phyloP scores from a whole-genome alignment of 2,113 vertebrate species.

The Coregonus clupeaformis region DNA sequence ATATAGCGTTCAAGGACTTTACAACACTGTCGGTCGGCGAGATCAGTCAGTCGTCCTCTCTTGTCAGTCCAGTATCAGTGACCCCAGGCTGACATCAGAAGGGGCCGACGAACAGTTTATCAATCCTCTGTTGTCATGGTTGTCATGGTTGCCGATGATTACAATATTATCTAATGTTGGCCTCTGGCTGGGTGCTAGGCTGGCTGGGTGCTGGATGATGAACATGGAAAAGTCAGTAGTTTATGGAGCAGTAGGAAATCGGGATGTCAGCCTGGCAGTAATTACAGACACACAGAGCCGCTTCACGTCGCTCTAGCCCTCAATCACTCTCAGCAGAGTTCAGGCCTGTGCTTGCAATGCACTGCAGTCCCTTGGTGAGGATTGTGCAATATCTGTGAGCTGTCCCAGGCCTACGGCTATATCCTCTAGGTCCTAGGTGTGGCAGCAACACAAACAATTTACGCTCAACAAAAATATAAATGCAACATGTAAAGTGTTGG shows the following conservation, averaged over 20 bases:
- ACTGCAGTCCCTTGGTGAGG: neutral
- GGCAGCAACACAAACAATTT: constrained; percentile 4
- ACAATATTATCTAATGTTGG: constrained; percentile 50
- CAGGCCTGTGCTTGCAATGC: constrained; percentile 53
- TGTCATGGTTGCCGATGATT: constrained; percentile 62
- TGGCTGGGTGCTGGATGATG: constrained; percentile 66
- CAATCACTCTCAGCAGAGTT: constrained; percentile 38
- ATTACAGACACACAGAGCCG: constrained; percentile 61
- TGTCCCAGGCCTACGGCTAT: neutral
- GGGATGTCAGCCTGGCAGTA: constrained; percentile 64
- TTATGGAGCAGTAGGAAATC: constrained; percentile 45
- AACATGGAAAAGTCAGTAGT: constrained; percentile 54
- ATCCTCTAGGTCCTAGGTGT: constrained; percentile 39
- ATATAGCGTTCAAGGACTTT: too few relatives aligned
- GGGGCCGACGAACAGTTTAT: neutral
- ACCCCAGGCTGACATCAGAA: neutral
- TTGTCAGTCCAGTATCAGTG: neutral
- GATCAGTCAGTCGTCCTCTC: neutral
- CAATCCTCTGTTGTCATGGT: constrained; percentile 57
- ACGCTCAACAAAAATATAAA: too few relatives aligned
- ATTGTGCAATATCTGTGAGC: neutral
- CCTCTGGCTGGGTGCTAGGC: constrained; percentile 39
- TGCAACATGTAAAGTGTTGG: too few relatives aligned
- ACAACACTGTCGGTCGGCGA: too few relatives aligned
- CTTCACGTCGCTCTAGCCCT: constrained; percentile 27